Base-by-base conservation (phyloP, 1,140 invertebrate genomes). In the Orius laevigatus region DNA sequence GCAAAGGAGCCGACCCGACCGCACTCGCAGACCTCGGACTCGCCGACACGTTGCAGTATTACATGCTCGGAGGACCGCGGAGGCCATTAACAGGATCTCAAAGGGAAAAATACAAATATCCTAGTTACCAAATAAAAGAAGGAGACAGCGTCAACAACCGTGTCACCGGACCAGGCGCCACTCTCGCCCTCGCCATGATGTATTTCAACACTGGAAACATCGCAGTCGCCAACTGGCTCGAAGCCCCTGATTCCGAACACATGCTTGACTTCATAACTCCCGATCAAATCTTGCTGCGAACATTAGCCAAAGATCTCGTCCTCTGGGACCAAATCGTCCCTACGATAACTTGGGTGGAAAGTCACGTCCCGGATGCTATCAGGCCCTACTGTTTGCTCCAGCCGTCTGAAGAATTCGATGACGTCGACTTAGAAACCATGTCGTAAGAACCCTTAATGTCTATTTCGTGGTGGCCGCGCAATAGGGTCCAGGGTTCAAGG, bases 121-220 rank as follows among this genome's bases (percentile, higher is more conserved):
- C 81, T 0, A 73, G 77, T 57, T 81, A 78, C 63, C 86, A 88
- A 64, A 84, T 88, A 50, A 71, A 84, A 19, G 91, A 95, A 69
- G 91, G 90, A n/a, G 81, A 88, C 50, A 79, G 76, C 15, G 86
- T 95, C 11, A 97, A 97, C 68, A 81, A 93, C 38, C 88, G 96
- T 69, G 89, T 98, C 2, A 97, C 92, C 1, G 84, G 87, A 40
- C 91, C 92, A 10, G 92, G 92, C 9, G 90, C 92, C 3, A 97
- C 90, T 0, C 67, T 96, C 31, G 93, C 93, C 1, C 66, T 97
- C 8, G 92, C 90, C 4, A 73, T 98, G 48, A 88, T 96, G 73
- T 97, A 89, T 66, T 79, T 94, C 57, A 78, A 81, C 51, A 85
- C 84, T 5, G 77, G 77, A 41, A 90, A 90, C 66, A 65, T 58